phyloP scores from a whole-genome alignment of 2,113 vertebrate species.

The Pampusana beccarii region DNA sequence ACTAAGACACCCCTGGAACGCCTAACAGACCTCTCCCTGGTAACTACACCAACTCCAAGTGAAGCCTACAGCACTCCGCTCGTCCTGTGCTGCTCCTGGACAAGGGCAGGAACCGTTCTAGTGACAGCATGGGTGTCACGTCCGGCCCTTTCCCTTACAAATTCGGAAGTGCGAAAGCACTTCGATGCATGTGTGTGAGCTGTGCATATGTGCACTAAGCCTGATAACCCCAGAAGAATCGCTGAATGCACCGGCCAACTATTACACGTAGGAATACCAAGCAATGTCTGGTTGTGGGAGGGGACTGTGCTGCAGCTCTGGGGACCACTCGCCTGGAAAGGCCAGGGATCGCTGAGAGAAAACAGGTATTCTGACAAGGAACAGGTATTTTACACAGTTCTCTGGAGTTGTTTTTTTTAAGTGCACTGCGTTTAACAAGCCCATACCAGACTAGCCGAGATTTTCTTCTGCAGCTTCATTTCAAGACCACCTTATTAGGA shows the following conservation, averaged over 20 bases:
- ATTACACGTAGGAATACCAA: too few relatives aligned
- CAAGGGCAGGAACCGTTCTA: background rate
- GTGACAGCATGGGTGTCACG: background rate
- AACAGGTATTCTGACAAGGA: background rate
- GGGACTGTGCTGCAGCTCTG: background rate
- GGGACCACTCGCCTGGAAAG: background rate
- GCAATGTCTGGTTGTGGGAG: background rate
- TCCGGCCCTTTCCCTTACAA: background rate
- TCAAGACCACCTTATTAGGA: background rate
- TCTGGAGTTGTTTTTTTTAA: background rate
- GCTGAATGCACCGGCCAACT: background rate
- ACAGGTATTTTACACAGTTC: background rate
- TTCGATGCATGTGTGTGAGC: background rate
- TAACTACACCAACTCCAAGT: background rate
- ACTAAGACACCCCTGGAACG: background rate
- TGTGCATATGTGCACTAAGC: too few relatives aligned
- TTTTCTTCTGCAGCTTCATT: background rate
- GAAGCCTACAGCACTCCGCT: background rate
- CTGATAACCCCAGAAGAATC: background rate
- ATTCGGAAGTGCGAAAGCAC: fast-evolving
- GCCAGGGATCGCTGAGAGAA: background rate
- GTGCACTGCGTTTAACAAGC: background rate
- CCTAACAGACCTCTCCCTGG: background rate
- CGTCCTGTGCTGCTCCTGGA: background rate
- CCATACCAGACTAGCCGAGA: background rate